phyloP scores from a whole-genome alignment of 2,797 vertebrate genomes.

The Notolabrus celidotus region DNA sequence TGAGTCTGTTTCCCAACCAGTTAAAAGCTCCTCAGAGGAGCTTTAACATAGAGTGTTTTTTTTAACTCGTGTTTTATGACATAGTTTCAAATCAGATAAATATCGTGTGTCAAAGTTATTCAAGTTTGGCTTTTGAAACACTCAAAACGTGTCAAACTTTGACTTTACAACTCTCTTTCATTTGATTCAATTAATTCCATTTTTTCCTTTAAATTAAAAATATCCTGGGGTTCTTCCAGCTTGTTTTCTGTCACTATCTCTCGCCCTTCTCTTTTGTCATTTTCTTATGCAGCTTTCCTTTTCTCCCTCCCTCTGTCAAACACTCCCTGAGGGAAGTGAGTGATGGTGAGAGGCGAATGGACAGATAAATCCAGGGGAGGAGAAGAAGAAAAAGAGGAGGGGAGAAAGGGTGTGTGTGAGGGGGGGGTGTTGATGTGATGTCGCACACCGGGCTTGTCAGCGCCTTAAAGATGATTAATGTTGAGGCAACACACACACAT shows the following conservation, averaged over 20 bases:
- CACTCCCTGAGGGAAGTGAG: conserved; percentile 84
- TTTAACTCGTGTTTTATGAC: too few relatives aligned
- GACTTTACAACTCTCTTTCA: too few relatives aligned
- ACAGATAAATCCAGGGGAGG: conserved; percentile 90
- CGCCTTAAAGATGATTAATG: conserved; percentile 99
- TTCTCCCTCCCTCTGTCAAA: conserved; percentile 56
- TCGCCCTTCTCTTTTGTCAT: conserved; percentile 19
- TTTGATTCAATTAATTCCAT: too few relatives aligned
- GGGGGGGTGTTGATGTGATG: conserved; percentile 68
- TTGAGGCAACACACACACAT: conserved; percentile 88
- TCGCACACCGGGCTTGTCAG: conserved; percentile 92
- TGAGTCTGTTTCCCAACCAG: too few relatives aligned
- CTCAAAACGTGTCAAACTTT: too few relatives aligned
- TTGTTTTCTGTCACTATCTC: conserved; percentile 13
- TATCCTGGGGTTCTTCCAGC: too few relatives aligned
- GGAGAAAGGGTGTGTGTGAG: conserved; percentile 43
- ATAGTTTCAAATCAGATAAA: too few relatives aligned
- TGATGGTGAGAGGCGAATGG: conserved; percentile 86
- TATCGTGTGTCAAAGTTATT: too few relatives aligned
- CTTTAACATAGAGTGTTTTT: too few relatives aligned
- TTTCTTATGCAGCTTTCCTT: conserved; percentile 34
- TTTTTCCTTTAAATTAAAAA: too few relatives aligned
- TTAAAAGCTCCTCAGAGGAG: too few relatives aligned
- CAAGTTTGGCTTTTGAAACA: too few relatives aligned
- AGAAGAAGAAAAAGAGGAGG: conserved; percentile 50